Evolutionary conservation across 2,113 vertebrate species (phyloP).

Genomic region (Hypomesus transpacificus): DNA sequence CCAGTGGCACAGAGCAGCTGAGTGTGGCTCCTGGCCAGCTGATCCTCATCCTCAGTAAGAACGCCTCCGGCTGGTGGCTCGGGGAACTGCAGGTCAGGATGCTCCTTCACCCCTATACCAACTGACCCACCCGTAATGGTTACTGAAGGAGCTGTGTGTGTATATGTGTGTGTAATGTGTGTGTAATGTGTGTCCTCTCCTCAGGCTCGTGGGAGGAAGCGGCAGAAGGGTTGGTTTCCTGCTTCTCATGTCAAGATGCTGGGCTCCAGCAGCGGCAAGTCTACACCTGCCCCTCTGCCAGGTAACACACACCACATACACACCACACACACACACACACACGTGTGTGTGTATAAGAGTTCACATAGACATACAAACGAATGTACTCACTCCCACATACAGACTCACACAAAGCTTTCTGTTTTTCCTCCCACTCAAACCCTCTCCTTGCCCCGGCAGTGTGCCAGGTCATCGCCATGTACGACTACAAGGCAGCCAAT

Average conservation of each 20-base stretch:
- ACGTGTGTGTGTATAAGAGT: neutral
- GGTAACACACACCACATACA: slow-evolving; percentile 64
- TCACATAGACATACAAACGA: neutral
- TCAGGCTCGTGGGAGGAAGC: slow-evolving; percentile 93
- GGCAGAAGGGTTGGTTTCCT: slow-evolving; percentile 97
- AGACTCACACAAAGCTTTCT: neutral
- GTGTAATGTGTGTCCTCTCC: slow-evolving; percentile 17
- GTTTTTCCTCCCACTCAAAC: neutral
- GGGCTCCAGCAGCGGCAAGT: slow-evolving; percentile 85
- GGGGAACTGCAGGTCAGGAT: slow-evolving; percentile 89
- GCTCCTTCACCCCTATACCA: neutral
- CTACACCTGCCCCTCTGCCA: slow-evolving; percentile 78
- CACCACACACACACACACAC: neutral
- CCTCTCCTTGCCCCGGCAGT: slow-evolving; percentile 58
- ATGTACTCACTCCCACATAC: neutral
- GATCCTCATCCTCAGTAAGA: slow-evolving; percentile 88
- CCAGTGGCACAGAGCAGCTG: slow-evolving; percentile 83
- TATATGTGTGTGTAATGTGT: neutral
- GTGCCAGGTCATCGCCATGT: slow-evolving; percentile 93
- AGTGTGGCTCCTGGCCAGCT: slow-evolving; percentile 86
- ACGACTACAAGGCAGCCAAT: slow-evolving; percentile 88
- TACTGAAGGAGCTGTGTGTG: neutral
- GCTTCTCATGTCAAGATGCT: slow-evolving; percentile 86
- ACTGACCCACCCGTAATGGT: no score
- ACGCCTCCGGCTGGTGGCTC: slow-evolving; percentile 92